These are phyloP conservation scores for Telenomus remus DNA, from an alignment of 1,140 invertebrate genomes.

Conservation along the genomic window DNA sequence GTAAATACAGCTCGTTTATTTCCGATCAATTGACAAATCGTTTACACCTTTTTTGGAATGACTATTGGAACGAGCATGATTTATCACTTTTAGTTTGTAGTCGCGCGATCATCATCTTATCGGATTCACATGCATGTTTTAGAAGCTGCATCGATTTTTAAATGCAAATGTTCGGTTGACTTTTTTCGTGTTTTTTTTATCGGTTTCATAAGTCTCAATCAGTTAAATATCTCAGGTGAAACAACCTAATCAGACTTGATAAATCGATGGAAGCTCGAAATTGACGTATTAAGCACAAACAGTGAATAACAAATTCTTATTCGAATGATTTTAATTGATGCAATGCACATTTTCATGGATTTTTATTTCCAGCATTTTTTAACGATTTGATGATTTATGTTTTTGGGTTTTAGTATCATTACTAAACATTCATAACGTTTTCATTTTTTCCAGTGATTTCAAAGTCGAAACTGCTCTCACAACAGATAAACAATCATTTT, in stretches of 20 bases:
- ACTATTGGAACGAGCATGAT: background rate
- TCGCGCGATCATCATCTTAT: slow-evolving; percentile 23
- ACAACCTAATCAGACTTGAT: slow-evolving; percentile 21
- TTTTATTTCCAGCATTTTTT: background rate
- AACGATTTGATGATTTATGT: background rate
- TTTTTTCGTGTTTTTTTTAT: slow-evolving; percentile 27
- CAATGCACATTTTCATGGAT: too few relatives aligned
- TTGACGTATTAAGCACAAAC: slow-evolving; percentile 31
- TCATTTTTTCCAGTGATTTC: background rate
- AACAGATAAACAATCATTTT: slow-evolving; percentile 19
- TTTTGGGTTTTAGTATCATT: background rate
- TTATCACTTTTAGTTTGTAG: background rate
- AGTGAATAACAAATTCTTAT: slow-evolving; percentile 22
- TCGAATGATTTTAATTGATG: too few relatives aligned
- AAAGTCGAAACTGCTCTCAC: slow-evolving; percentile 1
- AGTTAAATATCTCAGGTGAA: slow-evolving; percentile 15
- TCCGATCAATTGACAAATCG: too few relatives aligned
- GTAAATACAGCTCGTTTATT: too few relatives aligned
- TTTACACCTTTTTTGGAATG: background rate
- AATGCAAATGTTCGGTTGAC: slow-evolving; percentile 34
- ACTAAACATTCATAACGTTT: background rate
- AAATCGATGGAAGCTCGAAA: slow-evolving; percentile 22
- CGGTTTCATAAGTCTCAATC: slow-evolving; percentile 10
- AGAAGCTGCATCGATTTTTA: slow-evolving; percentile 21
- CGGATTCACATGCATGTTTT: slow-evolving; percentile 22